phyloP scores from a whole-genome alignment of 2,797 vertebrate species.

The Pseudocheirus occidentalis region DNA sequence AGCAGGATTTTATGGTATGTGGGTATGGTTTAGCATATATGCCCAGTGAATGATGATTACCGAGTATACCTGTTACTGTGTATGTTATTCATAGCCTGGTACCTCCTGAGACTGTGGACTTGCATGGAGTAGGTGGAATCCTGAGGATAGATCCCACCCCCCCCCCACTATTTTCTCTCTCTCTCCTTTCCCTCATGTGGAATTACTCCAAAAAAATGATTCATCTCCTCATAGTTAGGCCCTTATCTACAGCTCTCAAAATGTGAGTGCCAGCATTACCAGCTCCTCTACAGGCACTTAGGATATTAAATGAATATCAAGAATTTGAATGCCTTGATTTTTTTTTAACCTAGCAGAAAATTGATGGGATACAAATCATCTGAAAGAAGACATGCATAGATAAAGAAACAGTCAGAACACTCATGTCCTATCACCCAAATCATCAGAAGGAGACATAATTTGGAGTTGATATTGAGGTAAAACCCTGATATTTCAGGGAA shows the following conservation, averaged over 20 bases:
- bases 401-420: not conserved
- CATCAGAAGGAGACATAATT: not conserved
- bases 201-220: not conserved
- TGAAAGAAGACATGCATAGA: not conserved
- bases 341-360: not conserved
- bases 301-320: not conserved
- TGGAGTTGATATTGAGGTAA: not conserved
- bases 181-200: not conserved
- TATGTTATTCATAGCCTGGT: not conserved
- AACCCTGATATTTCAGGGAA: not conserved
- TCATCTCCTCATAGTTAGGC: not conserved
- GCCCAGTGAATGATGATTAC: not conserved
- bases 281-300: not conserved
- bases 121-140: not conserved
- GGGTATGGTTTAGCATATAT: slow-evolving; percentile 19
- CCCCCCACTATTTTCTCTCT: not conserved
- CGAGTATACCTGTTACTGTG: not conserved
- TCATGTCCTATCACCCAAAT: not conserved
- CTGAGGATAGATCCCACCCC: too few species aligned
- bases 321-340: not conserved
- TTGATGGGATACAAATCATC: not conserved
- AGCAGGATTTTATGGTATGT: slow-evolving; percentile 21
- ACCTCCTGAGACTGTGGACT: not conserved
- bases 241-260: not conserved
- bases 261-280: not conserved